These are phyloP conservation scores for Polyergus mexicanus DNA, from an alignment of 1,140 invertebrate genomes.

Conservation along the genomic window DNA sequence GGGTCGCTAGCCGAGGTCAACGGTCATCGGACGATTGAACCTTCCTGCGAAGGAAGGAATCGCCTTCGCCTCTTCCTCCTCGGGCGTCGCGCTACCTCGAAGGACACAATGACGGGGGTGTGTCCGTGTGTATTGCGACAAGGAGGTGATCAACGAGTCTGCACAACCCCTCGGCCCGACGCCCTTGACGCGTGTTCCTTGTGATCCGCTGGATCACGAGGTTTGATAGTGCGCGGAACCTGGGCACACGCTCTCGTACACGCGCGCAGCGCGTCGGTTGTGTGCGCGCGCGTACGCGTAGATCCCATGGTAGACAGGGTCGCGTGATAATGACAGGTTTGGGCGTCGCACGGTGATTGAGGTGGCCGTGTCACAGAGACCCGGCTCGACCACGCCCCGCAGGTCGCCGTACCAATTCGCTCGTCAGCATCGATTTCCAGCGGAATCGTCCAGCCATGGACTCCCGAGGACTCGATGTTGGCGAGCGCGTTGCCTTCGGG, in stretches of 20 bases:
- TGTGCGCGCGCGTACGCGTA: slow-evolving; percentile 41
- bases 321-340: slow-evolving; percentile 86
- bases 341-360: slow-evolving; percentile 83
- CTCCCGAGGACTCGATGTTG: neutral
- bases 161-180: slow-evolving; percentile 47
- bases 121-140: slow-evolving; percentile 65
- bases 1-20: slow-evolving; percentile 80
- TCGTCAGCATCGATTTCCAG: slow-evolving; percentile 72
- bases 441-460: slow-evolving; percentile 25
- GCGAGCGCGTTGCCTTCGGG: slow-evolving; percentile 42
- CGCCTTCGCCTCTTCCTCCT: slow-evolving; percentile 48
- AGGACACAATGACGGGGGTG: slow-evolving; percentile 82
- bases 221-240: slow-evolving; percentile 65
- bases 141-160: slow-evolving; percentile 63
- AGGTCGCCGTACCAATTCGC: slow-evolving; percentile 76
- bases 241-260: slow-evolving; percentile 21
- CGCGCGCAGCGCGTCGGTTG: slow-evolving; percentile 14
- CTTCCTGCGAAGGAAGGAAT: slow-evolving; percentile 72
- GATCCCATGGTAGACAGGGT: slow-evolving; percentile 79
- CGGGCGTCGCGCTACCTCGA: slow-evolving; percentile 68
- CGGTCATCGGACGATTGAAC: slow-evolving; percentile 81
- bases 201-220: slow-evolving; percentile 59
- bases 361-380: slow-evolving; percentile 83
- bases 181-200: slow-evolving; percentile 65
- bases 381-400: slow-evolving; percentile 81